These are phyloP conservation scores for Drosophila busckii DNA, from an alignment of 1,140 invertebrate genomes.

Conservation along the genomic window DNA sequence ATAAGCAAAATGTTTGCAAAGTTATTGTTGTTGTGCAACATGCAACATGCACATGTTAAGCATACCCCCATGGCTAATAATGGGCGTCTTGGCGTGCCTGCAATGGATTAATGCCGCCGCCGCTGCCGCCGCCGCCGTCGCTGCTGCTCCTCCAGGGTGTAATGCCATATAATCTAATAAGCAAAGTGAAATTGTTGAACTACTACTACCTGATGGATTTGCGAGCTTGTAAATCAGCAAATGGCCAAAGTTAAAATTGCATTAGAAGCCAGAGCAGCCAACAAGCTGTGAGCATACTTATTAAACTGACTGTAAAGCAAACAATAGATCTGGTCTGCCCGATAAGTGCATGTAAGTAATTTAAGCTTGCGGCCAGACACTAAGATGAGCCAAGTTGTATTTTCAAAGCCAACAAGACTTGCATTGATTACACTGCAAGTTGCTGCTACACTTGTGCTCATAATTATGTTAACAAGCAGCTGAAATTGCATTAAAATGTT, in stretches of 20 bases:
- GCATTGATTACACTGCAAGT: too few relatives aligned
- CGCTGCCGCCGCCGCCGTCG: too few relatives aligned
- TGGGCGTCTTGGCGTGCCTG: constrained; percentile 6
- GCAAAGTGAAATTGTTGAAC: constrained; percentile 47
- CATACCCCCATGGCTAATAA: constrained; percentile 45
- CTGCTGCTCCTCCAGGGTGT: constrained; percentile 54
- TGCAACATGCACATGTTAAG: constrained; percentile 69
- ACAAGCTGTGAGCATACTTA: constrained; percentile 19
- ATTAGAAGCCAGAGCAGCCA: constrained; percentile 62
- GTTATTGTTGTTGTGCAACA: constrained; percentile 57
- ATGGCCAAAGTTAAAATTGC: constrained; percentile 53
- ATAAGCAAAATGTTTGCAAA: constrained; percentile 58
- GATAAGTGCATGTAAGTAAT: constrained; percentile 13
- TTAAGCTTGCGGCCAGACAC: too few relatives aligned
- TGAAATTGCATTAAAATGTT: too few relatives aligned
- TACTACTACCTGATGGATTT: constrained; percentile 22
- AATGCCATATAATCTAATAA: constrained; percentile 75
- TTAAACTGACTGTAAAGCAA: constrained; percentile 28
- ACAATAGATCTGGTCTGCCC: constrained; percentile 21
- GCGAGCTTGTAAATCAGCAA: constrained; percentile 21
- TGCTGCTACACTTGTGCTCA: too few relatives aligned
- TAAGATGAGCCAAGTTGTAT: too few relatives aligned
- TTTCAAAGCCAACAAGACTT: too few relatives aligned
- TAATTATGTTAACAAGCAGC: too few relatives aligned
- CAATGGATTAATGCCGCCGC: too few relatives aligned